Conservation (phyloP, 2,888 invertebrate genomes). For the Stictocephala bisonia region DNA sequence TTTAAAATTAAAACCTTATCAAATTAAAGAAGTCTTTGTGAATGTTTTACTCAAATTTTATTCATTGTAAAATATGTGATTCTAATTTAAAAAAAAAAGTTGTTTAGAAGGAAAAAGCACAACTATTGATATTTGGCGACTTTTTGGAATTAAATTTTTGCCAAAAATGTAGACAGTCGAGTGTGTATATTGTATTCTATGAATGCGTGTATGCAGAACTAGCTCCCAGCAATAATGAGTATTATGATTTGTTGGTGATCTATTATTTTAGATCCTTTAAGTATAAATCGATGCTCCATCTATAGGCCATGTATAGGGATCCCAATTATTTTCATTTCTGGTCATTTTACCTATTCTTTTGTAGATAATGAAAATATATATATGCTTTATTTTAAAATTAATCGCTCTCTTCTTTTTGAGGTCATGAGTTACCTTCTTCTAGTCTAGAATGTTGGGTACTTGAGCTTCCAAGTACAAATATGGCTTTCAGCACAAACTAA, state of each 20-base stretch:
- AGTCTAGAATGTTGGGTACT: conserved; percentile 51
- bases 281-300: conserved; percentile 4
- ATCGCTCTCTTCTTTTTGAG: not conserved
- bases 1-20: conserved; percentile 11
- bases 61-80: conserved; percentile 10
- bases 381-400: conserved; percentile 23
- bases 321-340: not conserved
- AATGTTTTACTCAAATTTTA: not conserved
- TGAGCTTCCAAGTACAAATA: conserved; percentile 56
- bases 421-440: conserved; percentile 27
- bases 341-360: conserved; percentile 1
- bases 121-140: conserved; percentile 30
- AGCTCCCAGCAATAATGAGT: conserved; percentile 32
- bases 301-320: conserved; percentile 7
- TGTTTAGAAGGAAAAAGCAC: conserved; percentile 32
- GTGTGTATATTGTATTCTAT: conserved; percentile 40
- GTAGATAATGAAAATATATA: conserved; percentile 34
- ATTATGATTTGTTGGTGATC: conserved; percentile 7
- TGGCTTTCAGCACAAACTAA: conserved; percentile 50
- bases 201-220: conserved; percentile 36
- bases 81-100: conserved; percentile 12
- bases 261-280: conserved; percentile 11
- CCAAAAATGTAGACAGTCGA: conserved; percentile 31
- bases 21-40: not conserved
- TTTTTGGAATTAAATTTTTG: conserved; percentile 10